phyloP scores from a whole-genome alignment of 1,140 invertebrate species.

The Brachionus rubens region DNA sequence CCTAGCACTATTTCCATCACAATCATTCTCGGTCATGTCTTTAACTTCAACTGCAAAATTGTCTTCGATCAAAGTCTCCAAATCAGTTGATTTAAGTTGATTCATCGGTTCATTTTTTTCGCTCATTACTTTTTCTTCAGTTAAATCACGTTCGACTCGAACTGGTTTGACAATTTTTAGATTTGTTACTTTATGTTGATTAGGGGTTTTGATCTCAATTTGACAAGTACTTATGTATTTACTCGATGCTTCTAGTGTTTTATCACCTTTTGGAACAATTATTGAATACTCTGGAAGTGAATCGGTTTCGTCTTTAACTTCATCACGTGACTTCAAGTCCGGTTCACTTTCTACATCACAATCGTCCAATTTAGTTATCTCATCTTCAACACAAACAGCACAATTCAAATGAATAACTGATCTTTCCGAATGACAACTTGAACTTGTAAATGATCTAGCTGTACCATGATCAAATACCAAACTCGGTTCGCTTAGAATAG shows the following conservation, averaged over 20 bases:
- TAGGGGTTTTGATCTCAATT: neutral
- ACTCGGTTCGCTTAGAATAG: neutral
- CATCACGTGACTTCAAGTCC: neutral
- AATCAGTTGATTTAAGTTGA: conserved; percentile 21
- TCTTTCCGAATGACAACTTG: conserved; percentile 29
- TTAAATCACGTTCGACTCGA: neutral
- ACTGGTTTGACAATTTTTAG: conserved; percentile 20
- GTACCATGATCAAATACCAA: conserved; percentile 25
- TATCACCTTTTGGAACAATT: neutral
- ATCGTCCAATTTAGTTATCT: neutral
- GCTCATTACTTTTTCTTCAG: neutral
- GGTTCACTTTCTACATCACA: neutral
- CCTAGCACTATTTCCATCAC: neutral
- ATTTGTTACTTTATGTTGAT: neutral
- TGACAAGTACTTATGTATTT: conserved; percentile 30
- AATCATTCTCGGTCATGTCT: conserved; percentile 31
- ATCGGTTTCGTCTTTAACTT: neutral
- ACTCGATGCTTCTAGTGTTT: neutral
- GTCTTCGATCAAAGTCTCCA: conserved; percentile 22
- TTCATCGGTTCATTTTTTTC: neutral
- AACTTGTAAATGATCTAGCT: conserved; percentile 28
- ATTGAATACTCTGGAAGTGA: conserved; percentile 1
- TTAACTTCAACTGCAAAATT: conserved; percentile 10
- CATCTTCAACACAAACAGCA: conserved; percentile 17
- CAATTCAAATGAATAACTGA: conserved; percentile 42